Evolutionary conservation across 2,797 vertebrate species (phyloP).

Genomic region (Sitta carolinensis): DNA sequence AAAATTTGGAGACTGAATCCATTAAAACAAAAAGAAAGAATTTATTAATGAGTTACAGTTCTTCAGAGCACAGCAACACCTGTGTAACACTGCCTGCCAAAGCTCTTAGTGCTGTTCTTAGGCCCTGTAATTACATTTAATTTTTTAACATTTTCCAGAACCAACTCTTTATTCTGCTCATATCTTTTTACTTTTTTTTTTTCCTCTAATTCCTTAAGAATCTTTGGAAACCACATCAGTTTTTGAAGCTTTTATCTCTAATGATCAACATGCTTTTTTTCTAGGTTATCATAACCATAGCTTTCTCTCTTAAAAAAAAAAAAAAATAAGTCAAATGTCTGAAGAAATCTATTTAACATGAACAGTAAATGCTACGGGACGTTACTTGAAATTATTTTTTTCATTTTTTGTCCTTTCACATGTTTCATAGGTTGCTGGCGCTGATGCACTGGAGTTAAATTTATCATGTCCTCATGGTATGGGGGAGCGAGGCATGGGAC

Average conservation of each 20-base stretch:
- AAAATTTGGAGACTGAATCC: background rate
- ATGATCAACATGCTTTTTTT: background rate
- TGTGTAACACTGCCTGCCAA: background rate
- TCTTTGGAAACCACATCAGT: background rate
- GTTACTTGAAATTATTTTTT: conserved; percentile 12
- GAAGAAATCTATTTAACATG: background rate
- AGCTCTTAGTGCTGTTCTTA: background rate
- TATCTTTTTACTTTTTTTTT: background rate
- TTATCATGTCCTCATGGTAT: conserved; percentile 91
- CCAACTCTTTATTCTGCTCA: background rate
- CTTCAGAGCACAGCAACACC: background rate
- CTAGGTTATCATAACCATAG: background rate
- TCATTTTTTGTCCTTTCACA: background rate
- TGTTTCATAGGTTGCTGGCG: conserved; percentile 78
- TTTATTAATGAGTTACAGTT: background rate
- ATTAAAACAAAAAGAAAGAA: background rate
- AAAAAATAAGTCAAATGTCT: background rate
- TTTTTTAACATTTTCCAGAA: background rate
- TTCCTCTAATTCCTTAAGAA: background rate
- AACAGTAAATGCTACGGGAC: background rate
- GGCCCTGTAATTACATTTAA: background rate
- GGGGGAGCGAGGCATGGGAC: conserved; percentile 91
- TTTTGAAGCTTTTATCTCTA: background rate
- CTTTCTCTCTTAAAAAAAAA: background rate
- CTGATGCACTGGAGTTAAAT: conserved; percentile 89